A percentile compares a stretch with the other conserved stretches of the same genome.
phyloP scores from a whole-genome alignment of 2,888 invertebrate species.

The Pachydiplax longipennis region DNA sequence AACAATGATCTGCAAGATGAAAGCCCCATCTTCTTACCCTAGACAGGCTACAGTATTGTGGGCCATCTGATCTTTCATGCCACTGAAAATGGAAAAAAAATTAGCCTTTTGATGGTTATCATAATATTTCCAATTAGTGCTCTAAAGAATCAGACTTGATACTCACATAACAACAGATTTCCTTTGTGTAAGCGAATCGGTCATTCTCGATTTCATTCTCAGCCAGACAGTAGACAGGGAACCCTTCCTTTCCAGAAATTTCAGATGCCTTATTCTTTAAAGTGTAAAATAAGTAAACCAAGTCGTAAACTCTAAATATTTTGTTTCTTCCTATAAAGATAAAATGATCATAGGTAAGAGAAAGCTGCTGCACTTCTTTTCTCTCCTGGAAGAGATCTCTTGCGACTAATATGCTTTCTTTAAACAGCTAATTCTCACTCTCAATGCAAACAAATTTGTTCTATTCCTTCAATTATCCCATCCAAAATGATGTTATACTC shows the following conservation, averaged over 20 bases:
- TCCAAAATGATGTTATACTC: no score
- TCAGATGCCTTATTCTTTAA: constrained; percentile 54
- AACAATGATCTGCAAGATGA: constrained; percentile 25
- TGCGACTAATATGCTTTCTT: no score
- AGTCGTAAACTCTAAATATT: constrained; percentile 55
- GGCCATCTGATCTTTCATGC: constrained; percentile 58
- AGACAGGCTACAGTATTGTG: constrained; percentile 49
- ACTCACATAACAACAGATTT: constrained; percentile 59
- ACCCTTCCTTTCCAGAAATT: constrained; percentile 47
- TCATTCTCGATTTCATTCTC: constrained; percentile 58
- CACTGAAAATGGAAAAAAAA: constrained; percentile 54
- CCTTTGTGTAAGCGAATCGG: constrained; percentile 54
- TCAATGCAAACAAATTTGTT: no score
- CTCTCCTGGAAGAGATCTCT: constrained; percentile 25
- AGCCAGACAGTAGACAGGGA: constrained; percentile 53
- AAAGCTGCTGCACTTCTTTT: constrained; percentile 51
- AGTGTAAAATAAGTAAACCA: constrained; percentile 56
- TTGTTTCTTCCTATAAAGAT: constrained; percentile 46
- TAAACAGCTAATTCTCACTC: no score
- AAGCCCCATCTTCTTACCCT: constrained; percentile 30
- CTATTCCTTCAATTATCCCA: no score
- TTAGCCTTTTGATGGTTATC: no score
- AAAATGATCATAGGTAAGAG: neutral
- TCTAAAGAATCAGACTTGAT: neutral
- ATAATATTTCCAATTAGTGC: neutral